Evolutionary conservation across 2,113 vertebrate species (phyloP).

Genomic region (Sorex fumeus): DNA sequence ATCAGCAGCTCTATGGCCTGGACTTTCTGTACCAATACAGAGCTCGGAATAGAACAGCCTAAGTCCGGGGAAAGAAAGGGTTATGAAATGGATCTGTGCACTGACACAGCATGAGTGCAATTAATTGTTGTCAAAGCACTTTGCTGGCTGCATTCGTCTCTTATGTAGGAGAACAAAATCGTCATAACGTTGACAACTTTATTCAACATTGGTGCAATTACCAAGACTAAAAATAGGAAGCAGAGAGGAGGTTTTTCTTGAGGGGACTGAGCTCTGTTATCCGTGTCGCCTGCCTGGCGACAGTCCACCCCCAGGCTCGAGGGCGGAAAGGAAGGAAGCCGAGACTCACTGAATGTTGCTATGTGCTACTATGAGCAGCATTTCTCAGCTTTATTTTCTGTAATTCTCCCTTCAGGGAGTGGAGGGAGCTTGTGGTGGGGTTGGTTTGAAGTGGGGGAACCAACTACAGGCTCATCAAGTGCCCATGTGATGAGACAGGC

Average conservation of each 20-base stretch:
- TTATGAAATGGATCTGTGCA: constrained; percentile 64
- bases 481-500: neutral
- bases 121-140: constrained; percentile 83
- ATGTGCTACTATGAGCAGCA: neutral
- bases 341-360: neutral
- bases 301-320: neutral
- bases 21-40: neutral
- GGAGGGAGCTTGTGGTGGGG: too few species aligned
- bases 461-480: too few species aligned
- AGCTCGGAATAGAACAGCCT: neutral
- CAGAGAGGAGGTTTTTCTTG: constrained; percentile 49
- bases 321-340: neutral
- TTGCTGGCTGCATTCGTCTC: constrained; percentile 77
- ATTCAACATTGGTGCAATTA: constrained; percentile 81
- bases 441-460: too few species aligned
- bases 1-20: neutral
- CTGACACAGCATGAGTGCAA: constrained; percentile 74
- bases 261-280: constrained; percentile 32
- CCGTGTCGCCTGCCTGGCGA: neutral
- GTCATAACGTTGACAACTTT: constrained; percentile 79
- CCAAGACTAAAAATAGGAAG: constrained; percentile 82
- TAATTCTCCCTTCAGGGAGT: neutral
- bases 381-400: neutral
- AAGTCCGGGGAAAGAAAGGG: constrained; percentile 60
- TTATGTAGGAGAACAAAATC: constrained; percentile 79